phyloP scores from a whole-genome alignment of 2,888 invertebrate species.

The Leptinotarsa peninsularis region DNA sequence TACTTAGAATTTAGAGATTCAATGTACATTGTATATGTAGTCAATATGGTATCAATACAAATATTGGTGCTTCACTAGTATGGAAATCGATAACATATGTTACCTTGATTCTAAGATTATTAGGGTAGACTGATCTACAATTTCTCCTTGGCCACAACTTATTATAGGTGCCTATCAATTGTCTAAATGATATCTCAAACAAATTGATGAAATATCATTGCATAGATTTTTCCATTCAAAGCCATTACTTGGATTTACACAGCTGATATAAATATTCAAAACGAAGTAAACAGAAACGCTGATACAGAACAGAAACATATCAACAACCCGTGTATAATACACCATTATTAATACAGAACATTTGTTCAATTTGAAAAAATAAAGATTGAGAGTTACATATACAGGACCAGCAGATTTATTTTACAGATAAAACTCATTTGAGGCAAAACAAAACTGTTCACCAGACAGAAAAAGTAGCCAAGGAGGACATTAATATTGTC shows the following conservation, averaged over 20 bases:
- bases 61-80: conserved; percentile 66
- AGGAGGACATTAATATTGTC: conserved; percentile 65
- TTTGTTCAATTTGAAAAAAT: not conserved
- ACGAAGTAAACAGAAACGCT: not conserved
- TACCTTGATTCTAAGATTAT: conserved; percentile 47
- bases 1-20: conserved; percentile 61
- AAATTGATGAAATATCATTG: not conserved
- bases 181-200: conserved; percentile 34
- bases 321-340: not conserved
- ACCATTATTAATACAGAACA: not conserved
- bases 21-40: conserved; percentile 61
- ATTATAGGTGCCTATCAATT: conserved; percentile 30
- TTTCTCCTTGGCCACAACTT: conserved; percentile 55
- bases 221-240: not conserved
- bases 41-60: conserved; percentile 61
- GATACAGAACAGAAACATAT: not conserved
- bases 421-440: conserved; percentile 7
- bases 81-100: conserved; percentile 58
- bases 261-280: not conserved
- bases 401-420: conserved; percentile 1
- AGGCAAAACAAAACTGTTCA: conserved; percentile 34
- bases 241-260: not conserved
- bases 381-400: not conserved
- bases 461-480: conserved; percentile 56
- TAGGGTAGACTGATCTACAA: conserved; percentile 41